Percentiles rank a stretch among this genome's conserved stretches.
Evolutionary conservation across 2,888 invertebrate species (phyloP).

Genomic region (Drosophila barbarae): DNA sequence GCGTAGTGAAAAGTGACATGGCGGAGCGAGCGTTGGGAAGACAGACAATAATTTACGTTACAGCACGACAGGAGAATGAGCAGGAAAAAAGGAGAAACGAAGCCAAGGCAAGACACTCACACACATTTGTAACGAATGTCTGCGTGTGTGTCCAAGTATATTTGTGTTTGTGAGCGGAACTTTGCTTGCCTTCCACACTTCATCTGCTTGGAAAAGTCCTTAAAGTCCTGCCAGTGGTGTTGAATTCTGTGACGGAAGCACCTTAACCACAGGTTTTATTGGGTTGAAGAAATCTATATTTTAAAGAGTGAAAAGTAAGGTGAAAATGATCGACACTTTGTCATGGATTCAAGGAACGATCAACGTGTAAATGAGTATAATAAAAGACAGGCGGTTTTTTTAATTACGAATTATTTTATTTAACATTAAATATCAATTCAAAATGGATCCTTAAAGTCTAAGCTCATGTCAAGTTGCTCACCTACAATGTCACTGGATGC

Average conservation of each 20-base stretch:
- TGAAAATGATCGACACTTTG: neutral
- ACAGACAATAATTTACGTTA: slow-evolving; percentile 74
- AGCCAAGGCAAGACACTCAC: slow-evolving; percentile 23
- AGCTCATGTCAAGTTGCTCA: neutral
- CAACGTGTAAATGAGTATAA: neutral
- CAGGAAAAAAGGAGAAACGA: neutral
- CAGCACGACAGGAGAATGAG: slow-evolving; percentile 48
- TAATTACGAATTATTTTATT: neutral
- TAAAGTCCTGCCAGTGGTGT: slow-evolving; percentile 21
- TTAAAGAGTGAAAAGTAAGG: neutral
- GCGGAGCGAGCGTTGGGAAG: slow-evolving; percentile 57
- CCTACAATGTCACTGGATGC: slow-evolving; percentile 3
- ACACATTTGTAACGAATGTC: slow-evolving; percentile 51
- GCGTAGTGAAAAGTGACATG: slow-evolving; percentile 66
- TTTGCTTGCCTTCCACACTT: slow-evolving; percentile 58
- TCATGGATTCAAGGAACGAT: neutral
- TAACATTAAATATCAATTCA: neutral
- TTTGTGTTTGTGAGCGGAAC: slow-evolving; percentile 46
- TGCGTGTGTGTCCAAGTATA: slow-evolving; percentile 30
- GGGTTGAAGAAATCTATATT: neutral
- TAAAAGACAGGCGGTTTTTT: neutral
- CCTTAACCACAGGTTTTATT: neutral
- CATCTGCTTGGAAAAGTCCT: slow-evolving; percentile 38
- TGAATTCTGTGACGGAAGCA: slow-evolving; percentile 12
- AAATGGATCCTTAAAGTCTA: neutral